phyloP scores from a whole-genome alignment of 2,888 invertebrate species.

The Myathropa florea region DNA sequence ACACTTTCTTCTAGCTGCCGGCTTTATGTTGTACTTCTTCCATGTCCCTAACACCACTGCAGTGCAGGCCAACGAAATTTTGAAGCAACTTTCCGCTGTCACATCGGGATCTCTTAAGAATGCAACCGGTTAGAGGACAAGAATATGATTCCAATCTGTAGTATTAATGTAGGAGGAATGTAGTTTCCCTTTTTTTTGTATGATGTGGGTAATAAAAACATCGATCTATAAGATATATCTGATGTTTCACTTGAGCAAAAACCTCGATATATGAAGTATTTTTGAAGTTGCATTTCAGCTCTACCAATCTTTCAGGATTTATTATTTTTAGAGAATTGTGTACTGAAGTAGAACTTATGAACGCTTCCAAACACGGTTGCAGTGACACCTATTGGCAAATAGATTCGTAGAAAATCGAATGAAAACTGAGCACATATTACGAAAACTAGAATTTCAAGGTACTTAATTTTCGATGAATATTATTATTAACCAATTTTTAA shows the following conservation, averaged over 20 bases:
- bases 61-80: conserved; percentile 19
- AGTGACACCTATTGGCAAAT: background rate
- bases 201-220: background rate
- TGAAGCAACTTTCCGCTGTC: conserved; percentile 36
- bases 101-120: background rate
- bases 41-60: conserved; percentile 82
- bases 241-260: background rate
- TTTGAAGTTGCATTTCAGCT: no score
- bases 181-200: background rate
- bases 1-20: conserved; percentile 91
- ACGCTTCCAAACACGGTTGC: background rate
- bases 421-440: background rate
- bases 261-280: no score
- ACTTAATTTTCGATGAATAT: no score
- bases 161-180: background rate
- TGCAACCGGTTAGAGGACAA: background rate
- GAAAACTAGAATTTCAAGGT: background rate
- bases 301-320: no score
- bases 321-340: no score
- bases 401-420: background rate
- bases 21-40: conserved; percentile 93
- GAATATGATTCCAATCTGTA: background rate
- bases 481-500: no score
- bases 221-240: background rate
- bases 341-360: background rate